Evolutionary conservation across 1,140 invertebrate species (phyloP).

Genomic region (Hyles vespertilio): DNA sequence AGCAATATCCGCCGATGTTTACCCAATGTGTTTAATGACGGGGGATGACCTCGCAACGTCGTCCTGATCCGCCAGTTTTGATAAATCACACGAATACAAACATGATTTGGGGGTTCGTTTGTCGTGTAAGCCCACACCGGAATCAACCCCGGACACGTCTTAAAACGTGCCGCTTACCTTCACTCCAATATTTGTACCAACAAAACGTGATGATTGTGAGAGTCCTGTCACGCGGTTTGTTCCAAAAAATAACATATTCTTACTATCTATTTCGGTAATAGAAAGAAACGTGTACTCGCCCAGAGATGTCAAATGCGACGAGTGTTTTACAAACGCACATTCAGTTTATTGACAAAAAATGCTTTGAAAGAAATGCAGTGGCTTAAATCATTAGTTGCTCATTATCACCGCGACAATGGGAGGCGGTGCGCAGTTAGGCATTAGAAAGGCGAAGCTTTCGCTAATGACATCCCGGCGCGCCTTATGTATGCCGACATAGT

Average conservation of each 20-base stretch:
- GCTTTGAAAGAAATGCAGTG: slow-evolving; percentile 25
- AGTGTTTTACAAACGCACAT: too few species aligned
- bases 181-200: slow-evolving; percentile 6
- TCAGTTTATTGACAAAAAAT: too few species aligned
- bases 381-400: slow-evolving; percentile 62
- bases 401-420: slow-evolving; percentile 64
- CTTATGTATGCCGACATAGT: slow-evolving; percentile 32
- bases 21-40: slow-evolving; percentile 38
- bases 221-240: neutral
- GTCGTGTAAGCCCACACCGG: slow-evolving; percentile 31
- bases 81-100: slow-evolving; percentile 65
- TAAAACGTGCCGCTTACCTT: slow-evolving; percentile 17
- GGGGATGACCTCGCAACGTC: slow-evolving; percentile 39
- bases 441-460: slow-evolving; percentile 64
- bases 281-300: too few species aligned
- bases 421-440: slow-evolving; percentile 64
- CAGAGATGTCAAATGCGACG: too few species aligned
- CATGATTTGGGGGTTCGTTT: slow-evolving; percentile 32
- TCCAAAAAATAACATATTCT: too few species aligned
- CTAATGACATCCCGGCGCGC: slow-evolving; percentile 61
- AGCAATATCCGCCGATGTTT: slow-evolving; percentile 34
- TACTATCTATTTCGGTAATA: too few species aligned
- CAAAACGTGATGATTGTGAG: slow-evolving; percentile 2
- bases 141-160: slow-evolving; percentile 16
- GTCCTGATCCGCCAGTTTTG: slow-evolving; percentile 44